Evolutionary conservation across 1,140 invertebrate species (phyloP).

Genomic region (Lordiphosa clarofinis): DNA sequence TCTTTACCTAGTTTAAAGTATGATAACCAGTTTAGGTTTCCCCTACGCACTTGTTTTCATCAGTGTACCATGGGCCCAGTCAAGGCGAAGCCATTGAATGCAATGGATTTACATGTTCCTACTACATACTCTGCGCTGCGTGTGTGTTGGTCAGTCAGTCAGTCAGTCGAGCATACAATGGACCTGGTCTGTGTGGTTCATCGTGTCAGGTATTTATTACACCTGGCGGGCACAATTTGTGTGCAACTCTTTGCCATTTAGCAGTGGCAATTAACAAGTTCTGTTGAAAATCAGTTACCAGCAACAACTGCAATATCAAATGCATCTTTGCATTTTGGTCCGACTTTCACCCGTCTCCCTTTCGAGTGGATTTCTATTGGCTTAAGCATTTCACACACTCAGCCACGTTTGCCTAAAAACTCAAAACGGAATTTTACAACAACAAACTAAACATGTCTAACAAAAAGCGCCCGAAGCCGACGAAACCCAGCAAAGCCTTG

Average conservation of each 20-base stretch:
- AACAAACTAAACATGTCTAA: neutral
- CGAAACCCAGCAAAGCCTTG: slow-evolving; percentile 29
- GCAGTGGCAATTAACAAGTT: neutral
- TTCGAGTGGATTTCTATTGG: slow-evolving; percentile 14
- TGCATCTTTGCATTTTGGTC: slow-evolving; percentile 32
- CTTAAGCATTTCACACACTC: slow-evolving; percentile 36
- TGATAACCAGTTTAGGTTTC: no score
- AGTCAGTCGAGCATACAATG: no score
- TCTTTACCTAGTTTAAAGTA: no score
- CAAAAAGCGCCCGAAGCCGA: neutral
- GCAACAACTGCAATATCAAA: slow-evolving; percentile 28
- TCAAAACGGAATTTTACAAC: slow-evolving; percentile 4
- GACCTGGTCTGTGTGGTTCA: no score
- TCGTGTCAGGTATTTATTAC: slow-evolving; percentile 15
- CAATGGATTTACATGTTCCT: no score
- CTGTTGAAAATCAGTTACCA: slow-evolving; percentile 30
- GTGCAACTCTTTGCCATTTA: slow-evolving; percentile 10
- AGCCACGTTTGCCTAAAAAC: slow-evolving; percentile 16
- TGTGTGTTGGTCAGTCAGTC: no score
- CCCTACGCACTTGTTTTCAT: slow-evolving; percentile 6
- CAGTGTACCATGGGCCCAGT: slow-evolving; percentile 3
- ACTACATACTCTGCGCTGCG: no score
- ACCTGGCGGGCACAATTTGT: slow-evolving; percentile 27
- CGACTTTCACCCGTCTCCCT: slow-evolving; percentile 25
- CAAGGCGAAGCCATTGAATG: no score